A percentile compares a stretch with the other conserved stretches of the same genome.
Conservation (phyloP, 2,113 vertebrate species). For the Clarias batrachus region DNA sequence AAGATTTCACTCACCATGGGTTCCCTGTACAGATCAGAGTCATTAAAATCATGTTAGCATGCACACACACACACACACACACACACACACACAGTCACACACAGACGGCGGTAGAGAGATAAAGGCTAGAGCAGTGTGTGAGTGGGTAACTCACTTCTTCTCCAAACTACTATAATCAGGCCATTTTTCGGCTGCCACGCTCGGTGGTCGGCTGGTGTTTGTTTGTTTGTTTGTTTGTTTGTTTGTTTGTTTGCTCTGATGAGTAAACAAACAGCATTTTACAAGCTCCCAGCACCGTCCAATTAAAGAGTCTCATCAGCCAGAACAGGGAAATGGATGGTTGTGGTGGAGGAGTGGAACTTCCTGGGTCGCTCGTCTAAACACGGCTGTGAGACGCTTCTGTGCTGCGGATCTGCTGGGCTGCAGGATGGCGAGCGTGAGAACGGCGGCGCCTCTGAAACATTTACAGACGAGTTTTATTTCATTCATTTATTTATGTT, state of each 20-base stretch:
- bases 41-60: slow-evolving; percentile 9
- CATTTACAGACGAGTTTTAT: background rate
- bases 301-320: slow-evolving; percentile 80
- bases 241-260: slow-evolving; percentile 57
- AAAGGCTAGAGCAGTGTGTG: background rate
- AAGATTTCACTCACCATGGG: background rate
- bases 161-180: slow-evolving; percentile 30
- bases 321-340: slow-evolving; percentile 79
- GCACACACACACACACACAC: background rate
- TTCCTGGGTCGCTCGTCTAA: slow-evolving; percentile 46
- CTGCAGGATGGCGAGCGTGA: background rate
- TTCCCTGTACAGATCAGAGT: background rate
- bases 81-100: background rate
- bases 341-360: slow-evolving; percentile 65
- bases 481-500: too few relatives aligned
- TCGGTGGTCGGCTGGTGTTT: slow-evolving; percentile 58
- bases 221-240: slow-evolving; percentile 60
- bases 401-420: slow-evolving; percentile 10
- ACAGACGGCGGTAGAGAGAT: background rate
- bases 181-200: slow-evolving; percentile 26
- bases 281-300: slow-evolving; percentile 62
- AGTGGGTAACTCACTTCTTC: background rate
- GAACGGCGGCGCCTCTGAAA: background rate
- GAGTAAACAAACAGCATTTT: slow-evolving; percentile 75
- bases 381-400: slow-evolving; percentile 41